Base-by-base conservation (phyloP, 2,797 vertebrate genomes). In the Hypotaenidia okinawae region DNA sequence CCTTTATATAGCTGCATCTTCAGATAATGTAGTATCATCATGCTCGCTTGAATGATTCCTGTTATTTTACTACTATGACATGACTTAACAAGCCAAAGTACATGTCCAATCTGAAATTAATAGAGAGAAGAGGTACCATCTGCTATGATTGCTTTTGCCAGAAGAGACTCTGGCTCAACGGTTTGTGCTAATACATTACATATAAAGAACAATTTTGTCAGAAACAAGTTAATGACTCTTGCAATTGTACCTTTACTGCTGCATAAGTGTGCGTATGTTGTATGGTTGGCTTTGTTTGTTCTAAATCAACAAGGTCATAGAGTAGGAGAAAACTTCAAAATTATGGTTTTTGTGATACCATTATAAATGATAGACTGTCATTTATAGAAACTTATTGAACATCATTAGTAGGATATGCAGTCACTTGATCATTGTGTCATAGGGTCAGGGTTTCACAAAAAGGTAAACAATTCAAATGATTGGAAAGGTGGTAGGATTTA, bases 21-120 rank as follows among this genome's bases (percentile, higher is more conserved):
- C 84, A 35, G 49, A 91, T 95, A 94, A 54, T 49, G 47, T 62
- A 93, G n/a, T 87, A 83, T 93, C 83, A 94, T 67, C 89, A 11
- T 10, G 68, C 93, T 88, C 83, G 80, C 95, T 84, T 91, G 85
- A 98, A 95, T 91, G 86, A 95, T 79, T 95, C 86, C 83, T 96
- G 89, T 96, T 97, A 96, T 94, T 67, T 93, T 94, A 96, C 79
- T 96, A 90, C 73, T 91, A 86, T 91, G 94, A 97, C 94, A 97
- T 81, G 95, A 97, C 87, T 67, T n/a, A 97, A 97, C 90, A 97
- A 97, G 96, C 89, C 94, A 97, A 97, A 97, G 94, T 95, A 97
- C 87, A 97, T 94, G 94, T 90, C 93, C 94, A 97, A 96, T 96
- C 69, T 49, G 95, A 98, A 96, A 97, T 98, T 97, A 96, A 97